Conservation (phyloP, 2,797 vertebrate genomes). For the Leptodactylus fallax region DNA sequence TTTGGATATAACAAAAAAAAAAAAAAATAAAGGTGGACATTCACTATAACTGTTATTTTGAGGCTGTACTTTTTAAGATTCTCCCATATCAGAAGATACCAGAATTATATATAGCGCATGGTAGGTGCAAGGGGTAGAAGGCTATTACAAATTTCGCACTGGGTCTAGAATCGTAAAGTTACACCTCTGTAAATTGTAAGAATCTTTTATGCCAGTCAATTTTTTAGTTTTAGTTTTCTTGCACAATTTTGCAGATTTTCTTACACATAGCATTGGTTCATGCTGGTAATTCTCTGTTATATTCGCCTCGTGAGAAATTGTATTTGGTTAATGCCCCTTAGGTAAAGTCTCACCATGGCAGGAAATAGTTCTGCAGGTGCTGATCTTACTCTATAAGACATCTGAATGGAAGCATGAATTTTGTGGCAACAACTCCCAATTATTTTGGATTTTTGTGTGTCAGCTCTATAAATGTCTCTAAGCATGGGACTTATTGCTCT, state of each 20-base stretch:
- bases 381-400: conserved; percentile 51
- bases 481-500: conserved; percentile 50
- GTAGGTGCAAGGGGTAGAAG: no score
- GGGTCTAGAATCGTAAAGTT: background rate
- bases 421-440: conserved; percentile 47
- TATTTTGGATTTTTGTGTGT: conserved; percentile 57
- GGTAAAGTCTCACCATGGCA: conserved; percentile 49
- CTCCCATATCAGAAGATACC: background rate
- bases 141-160: no score
- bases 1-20: no score
- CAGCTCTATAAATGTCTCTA: conserved; percentile 54
- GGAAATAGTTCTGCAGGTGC: conserved; percentile 57
- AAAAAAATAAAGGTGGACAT: no score
- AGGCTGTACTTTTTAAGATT: no score
- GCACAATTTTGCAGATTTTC: background rate
- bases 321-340: conserved; percentile 58
- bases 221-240: background rate
- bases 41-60: no score
- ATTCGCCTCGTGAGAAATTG: conserved; percentile 32
- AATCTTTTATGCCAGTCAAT: background rate
- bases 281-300: conserved; percentile 47
- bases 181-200: background rate
- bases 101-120: background rate
- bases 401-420: conserved; percentile 48
- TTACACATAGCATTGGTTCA: conserved; percentile 9